These are phyloP conservation scores for Cheilosia vernalis DNA, from an alignment of 2,888 invertebrate species.

Conservation along the genomic window DNA sequence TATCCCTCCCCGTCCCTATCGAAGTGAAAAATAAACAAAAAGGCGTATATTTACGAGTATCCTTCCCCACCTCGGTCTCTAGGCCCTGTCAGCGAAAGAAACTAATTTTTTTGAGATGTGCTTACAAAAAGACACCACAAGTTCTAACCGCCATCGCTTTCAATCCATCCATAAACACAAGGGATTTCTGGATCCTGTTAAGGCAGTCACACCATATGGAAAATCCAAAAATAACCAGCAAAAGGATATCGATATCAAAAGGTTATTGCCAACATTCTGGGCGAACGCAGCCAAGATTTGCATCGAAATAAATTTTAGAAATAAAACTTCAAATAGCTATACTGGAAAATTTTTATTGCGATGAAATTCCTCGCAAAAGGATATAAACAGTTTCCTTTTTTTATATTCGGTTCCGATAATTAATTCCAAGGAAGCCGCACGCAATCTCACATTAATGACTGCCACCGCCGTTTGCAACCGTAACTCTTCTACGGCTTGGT, in stretches of 20 bases:
- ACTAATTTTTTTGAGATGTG: not conserved
- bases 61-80: not conserved
- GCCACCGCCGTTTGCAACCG: constrained; percentile 17
- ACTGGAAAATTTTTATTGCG: not conserved
- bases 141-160: not conserved
- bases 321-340: not conserved
- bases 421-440: constrained; percentile 39
- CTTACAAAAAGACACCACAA: not conserved
- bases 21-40: constrained; percentile 42
- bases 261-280: too few species aligned
- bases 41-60: constrained; percentile 26
- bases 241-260: not conserved
- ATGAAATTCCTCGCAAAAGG: constrained; percentile 10
- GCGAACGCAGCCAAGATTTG: not conserved
- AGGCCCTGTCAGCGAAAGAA: not conserved
- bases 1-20: constrained; percentile 3
- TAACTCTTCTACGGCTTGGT: constrained; percentile 7
- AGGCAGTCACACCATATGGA: not conserved
- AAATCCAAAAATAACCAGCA: not conserved
- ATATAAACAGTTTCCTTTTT: constrained; percentile 13
- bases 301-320: not conserved
- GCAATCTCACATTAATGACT: constrained; percentile 57
- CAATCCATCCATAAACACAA: not conserved
- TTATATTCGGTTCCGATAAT: constrained; percentile 49
- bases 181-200: not conserved